Percentiles rank a stretch among this genome's conserved stretches.
Evolutionary conservation across 2,888 invertebrate genomes (phyloP).

Genomic region (Lumbricus terrestris): DNA sequence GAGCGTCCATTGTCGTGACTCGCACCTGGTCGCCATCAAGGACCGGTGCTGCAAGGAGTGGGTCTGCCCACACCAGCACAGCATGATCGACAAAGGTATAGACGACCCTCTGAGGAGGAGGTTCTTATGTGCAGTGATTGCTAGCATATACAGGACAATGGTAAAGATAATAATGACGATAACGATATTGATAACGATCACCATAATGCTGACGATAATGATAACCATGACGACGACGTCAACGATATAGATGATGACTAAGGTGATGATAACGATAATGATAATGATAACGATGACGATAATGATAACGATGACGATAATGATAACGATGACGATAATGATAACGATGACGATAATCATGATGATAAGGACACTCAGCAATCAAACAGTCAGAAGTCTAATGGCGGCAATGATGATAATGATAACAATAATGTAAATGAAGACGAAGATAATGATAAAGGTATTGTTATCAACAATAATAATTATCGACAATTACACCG

Average conservation of each 20-base stretch:
- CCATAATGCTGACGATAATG: slow-evolving; percentile 14
- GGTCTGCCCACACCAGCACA: slow-evolving; percentile 63
- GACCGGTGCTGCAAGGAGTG: slow-evolving; percentile 74
- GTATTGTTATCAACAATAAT: too few relatives aligned
- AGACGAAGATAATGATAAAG: too few relatives aligned
- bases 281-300: background rate
- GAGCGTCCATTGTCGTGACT: slow-evolving; percentile 65
- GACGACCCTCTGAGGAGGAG: too few relatives aligned
- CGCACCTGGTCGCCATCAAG: slow-evolving; percentile 69
- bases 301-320: slow-evolving; percentile 24
- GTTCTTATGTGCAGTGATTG: too few relatives aligned
- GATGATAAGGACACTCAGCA: too few relatives aligned
- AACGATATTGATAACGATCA: background rate
- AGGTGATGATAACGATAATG: background rate
- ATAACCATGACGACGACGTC: slow-evolving; percentile 21
- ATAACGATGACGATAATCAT: background rate
- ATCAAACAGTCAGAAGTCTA: too few relatives aligned
- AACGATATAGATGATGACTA: slow-evolving; percentile 20
- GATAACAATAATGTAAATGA: too few relatives aligned
- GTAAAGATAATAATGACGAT: too few relatives aligned
- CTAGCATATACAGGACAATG: too few relatives aligned
- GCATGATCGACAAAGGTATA: slow-evolving; percentile 14
- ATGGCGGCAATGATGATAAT: background rate
- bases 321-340: background rate
- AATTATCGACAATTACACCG: too few relatives aligned